phyloP scores from a whole-genome alignment of 2,888 invertebrate genomes.

The Parapristionchus giblindavisi region DNA sequence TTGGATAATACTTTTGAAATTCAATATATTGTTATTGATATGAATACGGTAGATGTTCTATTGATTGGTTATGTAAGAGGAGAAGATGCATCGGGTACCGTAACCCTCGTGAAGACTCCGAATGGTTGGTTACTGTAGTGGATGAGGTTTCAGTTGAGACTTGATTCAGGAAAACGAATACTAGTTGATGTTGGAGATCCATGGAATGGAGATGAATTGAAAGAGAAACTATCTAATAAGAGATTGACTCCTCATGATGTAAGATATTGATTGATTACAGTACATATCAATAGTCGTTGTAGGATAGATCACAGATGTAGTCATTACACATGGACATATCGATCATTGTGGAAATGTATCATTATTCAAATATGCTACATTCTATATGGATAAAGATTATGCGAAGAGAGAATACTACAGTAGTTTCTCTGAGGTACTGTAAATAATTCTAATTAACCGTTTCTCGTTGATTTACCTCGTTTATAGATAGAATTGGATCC shows the following conservation, averaged over 20 bases:
- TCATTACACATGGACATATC: constrained; percentile 35
- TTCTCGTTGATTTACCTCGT: neutral
- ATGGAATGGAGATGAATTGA: constrained; percentile 31
- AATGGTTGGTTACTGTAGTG: constrained; percentile 20
- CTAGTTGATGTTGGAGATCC: constrained; percentile 38
- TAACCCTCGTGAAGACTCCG: neutral
- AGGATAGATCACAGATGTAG: constrained; percentile 32
- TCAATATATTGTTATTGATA: no score
- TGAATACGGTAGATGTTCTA: constrained; percentile 11
- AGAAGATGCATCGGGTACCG: constrained; percentile 9
- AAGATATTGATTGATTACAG: neutral
- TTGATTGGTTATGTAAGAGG: constrained; percentile 7
- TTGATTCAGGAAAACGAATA: constrained; percentile 3
- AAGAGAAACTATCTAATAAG: neutral
- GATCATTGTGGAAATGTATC: constrained; percentile 32
- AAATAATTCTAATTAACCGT: no score
- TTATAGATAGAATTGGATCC: neutral
- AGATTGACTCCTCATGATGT: neutral
- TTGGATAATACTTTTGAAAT: no score
- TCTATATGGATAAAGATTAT: constrained; percentile 29
- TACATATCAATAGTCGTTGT: neutral
- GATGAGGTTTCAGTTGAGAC: no score
- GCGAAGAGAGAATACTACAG: neutral
- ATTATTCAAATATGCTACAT: constrained; percentile 12
- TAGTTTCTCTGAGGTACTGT: neutral